Base-by-base conservation (phyloP, 2,888 invertebrate species). In the Torymus auratus region DNA sequence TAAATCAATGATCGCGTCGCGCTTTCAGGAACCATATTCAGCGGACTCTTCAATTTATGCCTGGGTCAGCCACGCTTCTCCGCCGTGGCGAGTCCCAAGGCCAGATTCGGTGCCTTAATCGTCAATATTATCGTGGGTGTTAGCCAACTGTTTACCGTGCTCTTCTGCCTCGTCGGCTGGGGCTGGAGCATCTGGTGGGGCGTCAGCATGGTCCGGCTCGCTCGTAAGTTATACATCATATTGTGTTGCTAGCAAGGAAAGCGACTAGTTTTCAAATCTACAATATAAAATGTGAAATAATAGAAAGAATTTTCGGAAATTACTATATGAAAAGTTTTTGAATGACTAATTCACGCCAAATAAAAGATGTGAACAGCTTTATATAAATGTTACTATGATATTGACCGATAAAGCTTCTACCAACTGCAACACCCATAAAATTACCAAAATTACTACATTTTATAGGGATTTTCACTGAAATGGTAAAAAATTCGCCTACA, bases 151-250 rank as follows among this genome's bases (percentile, higher is more conserved):
- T 97, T 98, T 92, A 98, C 98, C 28, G 96, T 98, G 73, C 93
- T 98, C 74, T 98, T 99, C 92, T 96, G 98, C 88, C 94, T 98
- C 73, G 98, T 97, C 60, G 97, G 99, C 17, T 99, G 98, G 98
- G 98, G 98, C 85, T 99, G 99, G 99, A 97, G 98, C 82, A 95
- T 99, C 83, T 98, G 98, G 94, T 99, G 99, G 99, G 99, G 98
- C 2, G 95, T 97, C 84, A 96, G 97, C 87, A 96, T 98, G 95
- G 92, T 98, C 83, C 95, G 94, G 88, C 94, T 97, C 87, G 95
- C 98, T 82, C 95, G 98, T 98, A 91, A 94, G 96, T 94, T 23
- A 56, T 17, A 65, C 7, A 4, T 5, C 7, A 2, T 41, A 41
- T 41, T 41, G 7, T 41, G 41, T 10, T 41, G 41, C 7, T 41